Evolutionary conservation across 1,140 invertebrate species (phyloP), one percentile per base, ranked within the genome.

Genomic region (Neuroterus valhalla): DNA sequence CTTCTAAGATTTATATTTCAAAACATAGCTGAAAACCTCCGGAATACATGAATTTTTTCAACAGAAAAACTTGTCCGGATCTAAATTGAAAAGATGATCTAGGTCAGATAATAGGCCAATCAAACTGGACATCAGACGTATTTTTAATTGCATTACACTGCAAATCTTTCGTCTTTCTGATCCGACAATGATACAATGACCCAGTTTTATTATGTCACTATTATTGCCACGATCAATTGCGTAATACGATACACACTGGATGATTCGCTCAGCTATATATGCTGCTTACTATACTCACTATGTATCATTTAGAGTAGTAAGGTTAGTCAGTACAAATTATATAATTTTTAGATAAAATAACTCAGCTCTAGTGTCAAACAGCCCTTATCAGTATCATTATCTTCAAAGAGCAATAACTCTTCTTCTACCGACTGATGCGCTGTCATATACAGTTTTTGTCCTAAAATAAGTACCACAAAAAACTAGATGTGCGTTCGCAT

Each of bases 121-220:
- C 1, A 48, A 48, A 48, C 17, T 19, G 15, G 1, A 48, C 17
- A 17, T 48, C 17, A 19, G 8, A 48, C 17, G 46, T 48, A 19
- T 48, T 17, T 8, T 6, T 48, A 48, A 48, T 48, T n/a, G n/a
- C 6, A 48, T 19, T 19, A 48, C 17, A 6, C 17, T 19, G 17
- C 17, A 6, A 48, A 48, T 48, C 46, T 48, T 48, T 0, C 8
- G 12, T 48, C 46, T 17, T 48, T 19, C 31, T 38, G 5, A 38
- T 48, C 55, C 12, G 45, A 48, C 38, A 71, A 72, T 48, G 78
- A 84, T 81, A 84, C 83, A 80, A 76, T 81, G 85, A 87, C 84
- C 85, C 76, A 85, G 68, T 84, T 87, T 44, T 42, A 78, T 68
- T 70, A 68, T 74, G 70, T 43, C 26, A 19, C 68, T 73, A 46